phyloP scores from a whole-genome alignment of 2,113 vertebrate genomes.

The Gadus macrocephalus region DNA sequence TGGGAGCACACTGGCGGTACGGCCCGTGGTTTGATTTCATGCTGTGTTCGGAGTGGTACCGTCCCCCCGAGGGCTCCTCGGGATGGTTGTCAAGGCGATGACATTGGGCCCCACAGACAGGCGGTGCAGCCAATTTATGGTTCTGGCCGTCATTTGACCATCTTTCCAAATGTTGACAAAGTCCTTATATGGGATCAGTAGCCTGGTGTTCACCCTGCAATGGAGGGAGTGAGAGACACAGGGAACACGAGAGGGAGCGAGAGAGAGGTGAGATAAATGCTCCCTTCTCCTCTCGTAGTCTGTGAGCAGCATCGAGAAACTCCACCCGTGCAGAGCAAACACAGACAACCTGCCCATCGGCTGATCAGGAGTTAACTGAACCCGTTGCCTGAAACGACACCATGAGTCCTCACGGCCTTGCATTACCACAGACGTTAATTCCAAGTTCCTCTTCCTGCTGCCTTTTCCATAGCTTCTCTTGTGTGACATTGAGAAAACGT shows the following conservation, averaged over 20 bases:
- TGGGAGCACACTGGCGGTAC: no score
- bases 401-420: neutral
- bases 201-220: slow-evolving; percentile 54
- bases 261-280: neutral
- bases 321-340: neutral
- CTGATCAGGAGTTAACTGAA: neutral
- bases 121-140: slow-evolving; percentile 44
- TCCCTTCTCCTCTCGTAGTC: neutral
- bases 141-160: slow-evolving; percentile 39
- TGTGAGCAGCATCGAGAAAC: neutral
- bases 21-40: no score
- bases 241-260: neutral
- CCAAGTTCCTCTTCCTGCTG: slow-evolving; percentile 31
- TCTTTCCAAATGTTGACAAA: slow-evolving; percentile 67
- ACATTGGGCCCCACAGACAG: slow-evolving; percentile 30
- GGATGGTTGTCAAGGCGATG: slow-evolving; percentile 18
- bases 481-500: slow-evolving; percentile 57
- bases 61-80: no score
- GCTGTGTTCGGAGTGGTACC: no score
- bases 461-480: slow-evolving; percentile 40
- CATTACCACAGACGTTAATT: neutral
- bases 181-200: slow-evolving; percentile 56
- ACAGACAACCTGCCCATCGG: neutral
- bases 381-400: neutral
- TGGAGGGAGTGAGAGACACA: slow-evolving; percentile 2